phyloP scores from a whole-genome alignment of 2,113 vertebrate genomes.

The Cyprinus carpio region DNA sequence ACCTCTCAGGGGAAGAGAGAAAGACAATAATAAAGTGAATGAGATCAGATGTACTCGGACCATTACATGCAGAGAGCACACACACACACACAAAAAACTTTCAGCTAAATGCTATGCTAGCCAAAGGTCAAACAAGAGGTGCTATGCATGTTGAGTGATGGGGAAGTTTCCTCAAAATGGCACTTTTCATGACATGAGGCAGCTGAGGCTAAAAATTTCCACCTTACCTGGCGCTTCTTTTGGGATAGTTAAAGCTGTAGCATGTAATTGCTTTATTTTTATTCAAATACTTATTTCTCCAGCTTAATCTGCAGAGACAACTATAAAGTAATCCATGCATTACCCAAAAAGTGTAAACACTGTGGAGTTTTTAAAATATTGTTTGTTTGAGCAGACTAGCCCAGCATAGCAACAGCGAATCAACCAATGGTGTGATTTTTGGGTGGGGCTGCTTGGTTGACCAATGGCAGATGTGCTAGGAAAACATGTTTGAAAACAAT shows the following conservation, averaged over 20 bases:
- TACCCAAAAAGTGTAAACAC: neutral
- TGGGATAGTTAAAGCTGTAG: neutral
- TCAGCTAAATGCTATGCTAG: neutral
- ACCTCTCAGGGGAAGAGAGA: slow-evolving; percentile 9
- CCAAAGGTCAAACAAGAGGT: neutral
- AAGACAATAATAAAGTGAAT: neutral
- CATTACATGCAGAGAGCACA: neutral
- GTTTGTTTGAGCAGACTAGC: neutral
- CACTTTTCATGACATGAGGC: neutral
- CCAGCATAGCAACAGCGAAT: neutral
- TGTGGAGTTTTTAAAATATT: neutral
- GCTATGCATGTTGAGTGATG: neutral
- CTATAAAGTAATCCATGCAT: neutral
- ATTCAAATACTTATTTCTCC: neutral
- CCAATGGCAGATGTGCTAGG: neutral
- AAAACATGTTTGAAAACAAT: neutral
- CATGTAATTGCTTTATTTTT: neutral
- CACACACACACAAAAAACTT: neutral
- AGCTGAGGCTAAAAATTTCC: neutral
- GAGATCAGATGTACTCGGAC: neutral
- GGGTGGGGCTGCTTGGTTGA: neutral
- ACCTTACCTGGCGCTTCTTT: neutral
- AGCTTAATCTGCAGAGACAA: neutral
- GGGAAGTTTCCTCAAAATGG: neutral
- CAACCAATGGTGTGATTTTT: neutral